These are phyloP conservation scores for Petrocephalus microphthalmus DNA, from an alignment of 2,113 vertebrate genomes.

Conservation along the genomic window DNA sequence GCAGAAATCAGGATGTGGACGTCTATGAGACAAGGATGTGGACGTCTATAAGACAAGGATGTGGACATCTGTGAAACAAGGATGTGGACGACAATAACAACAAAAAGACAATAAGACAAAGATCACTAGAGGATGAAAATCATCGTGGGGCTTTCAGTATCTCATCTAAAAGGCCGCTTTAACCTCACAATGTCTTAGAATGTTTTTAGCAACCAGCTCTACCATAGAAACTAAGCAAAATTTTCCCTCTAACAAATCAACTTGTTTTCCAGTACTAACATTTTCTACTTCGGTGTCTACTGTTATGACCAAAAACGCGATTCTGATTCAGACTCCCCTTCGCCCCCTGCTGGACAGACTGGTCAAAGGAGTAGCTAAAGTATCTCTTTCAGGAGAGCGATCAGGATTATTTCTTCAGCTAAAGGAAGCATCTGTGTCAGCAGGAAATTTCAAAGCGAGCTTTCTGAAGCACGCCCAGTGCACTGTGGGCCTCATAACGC, in stretches of 20 bases:
- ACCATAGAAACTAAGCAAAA: background rate
- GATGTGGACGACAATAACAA: background rate
- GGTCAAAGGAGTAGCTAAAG: background rate
- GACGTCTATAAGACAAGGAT: background rate
- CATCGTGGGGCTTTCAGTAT: background rate
- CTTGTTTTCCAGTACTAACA: background rate
- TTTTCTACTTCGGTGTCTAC: background rate
- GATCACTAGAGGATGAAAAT: background rate
- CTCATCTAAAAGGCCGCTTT: background rate
- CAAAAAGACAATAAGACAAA: background rate
- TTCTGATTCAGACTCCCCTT: background rate
- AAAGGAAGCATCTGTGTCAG: background rate
- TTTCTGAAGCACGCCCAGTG: background rate
- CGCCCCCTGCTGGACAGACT: background rate
- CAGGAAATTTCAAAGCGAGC: background rate
- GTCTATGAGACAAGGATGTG: background rate
- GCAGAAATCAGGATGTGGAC: background rate
- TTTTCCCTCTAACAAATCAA: background rate
- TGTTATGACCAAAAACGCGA: background rate
- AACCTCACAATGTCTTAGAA: background rate
- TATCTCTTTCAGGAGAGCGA: background rate
- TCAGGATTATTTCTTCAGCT: background rate
- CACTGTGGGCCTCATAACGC: background rate
- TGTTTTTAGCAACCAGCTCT: background rate
- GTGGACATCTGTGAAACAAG: too few relatives aligned